Evolutionary conservation across 2,113 vertebrate genomes (phyloP), one percentile per base, ranked within the genome.

Genomic region (Callithrix jacchus): DNA sequence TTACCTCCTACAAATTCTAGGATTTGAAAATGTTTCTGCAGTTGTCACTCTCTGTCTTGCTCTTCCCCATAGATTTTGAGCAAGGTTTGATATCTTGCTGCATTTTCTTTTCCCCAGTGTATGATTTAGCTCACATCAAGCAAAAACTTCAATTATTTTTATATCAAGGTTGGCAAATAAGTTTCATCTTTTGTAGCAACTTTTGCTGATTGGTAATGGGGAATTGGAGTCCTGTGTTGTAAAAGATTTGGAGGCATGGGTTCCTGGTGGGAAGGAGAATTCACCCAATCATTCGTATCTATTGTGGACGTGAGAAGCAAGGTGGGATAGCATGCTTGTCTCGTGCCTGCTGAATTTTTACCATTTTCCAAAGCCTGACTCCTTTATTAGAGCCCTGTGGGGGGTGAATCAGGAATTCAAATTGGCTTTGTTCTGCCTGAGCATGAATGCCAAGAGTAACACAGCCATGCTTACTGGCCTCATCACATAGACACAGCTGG

Each of bases 61-160:
- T 35, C 27, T 45, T 87, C 35, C 18, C 32, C 21, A 27, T 17
- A 58, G 8, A 8, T 32, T 25, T 58, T 70, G 35, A 74, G 35
- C 8, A 49, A 58, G 81, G 54, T 84, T 64, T 80, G 52, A 8
- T 87, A 32, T 73, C 8, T 93, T 87, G n/a, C 32, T 90, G n/a
- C 6, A 14, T 4, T 80, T 87, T 71, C 58, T 40, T 49, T 61
- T 64, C 58, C n/a, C 20, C 49, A 54, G 54, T 54, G 76, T 64
- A 84, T 61, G 79, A 37, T 70, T 13, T 37, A 91, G 27, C 17
- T 91, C 45, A 3, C 30, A 30, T 86, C 71, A 88, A 91, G 40
- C 54, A 73, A 80, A 64, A 90, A 95, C 8, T 54, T n/a, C 42
- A 49, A 37, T 95, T 91, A 81, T 68, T 89, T 91, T 88, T 88